Conservation (phyloP, 2,797 vertebrate genomes). For the Phrynocephalus guinanensis region DNA sequence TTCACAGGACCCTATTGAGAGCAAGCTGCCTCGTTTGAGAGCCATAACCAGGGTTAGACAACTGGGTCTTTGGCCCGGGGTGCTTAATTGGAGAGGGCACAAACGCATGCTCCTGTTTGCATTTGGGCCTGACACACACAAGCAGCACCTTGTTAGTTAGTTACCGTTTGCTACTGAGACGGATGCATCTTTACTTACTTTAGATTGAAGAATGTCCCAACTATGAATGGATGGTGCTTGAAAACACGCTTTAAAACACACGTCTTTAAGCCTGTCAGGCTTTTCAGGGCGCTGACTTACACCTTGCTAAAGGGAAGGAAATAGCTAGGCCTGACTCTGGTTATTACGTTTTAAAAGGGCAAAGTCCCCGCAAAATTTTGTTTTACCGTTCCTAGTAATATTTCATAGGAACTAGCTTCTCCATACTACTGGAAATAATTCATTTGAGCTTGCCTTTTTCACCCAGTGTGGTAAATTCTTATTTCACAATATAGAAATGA, state of each 20-base stretch:
- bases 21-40: too few species aligned
- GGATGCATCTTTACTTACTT: too few species aligned
- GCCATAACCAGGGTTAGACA: too few species aligned
- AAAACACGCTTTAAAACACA: not conserved
- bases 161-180: too few species aligned
- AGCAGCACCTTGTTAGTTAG: too few species aligned
- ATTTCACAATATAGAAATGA: not conserved
- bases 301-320: not conserved
- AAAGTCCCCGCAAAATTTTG: not conserved
- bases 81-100: too few species aligned
- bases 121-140: too few species aligned
- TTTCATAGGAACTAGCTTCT: not conserved
- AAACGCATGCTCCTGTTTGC: too few species aligned
- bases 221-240: not conserved
- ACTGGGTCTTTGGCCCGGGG: too few species aligned
- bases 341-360: not conserved
- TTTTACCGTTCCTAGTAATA: not conserved
- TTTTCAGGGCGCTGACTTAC: not conserved
- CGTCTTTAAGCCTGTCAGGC: not conserved
- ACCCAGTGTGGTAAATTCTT: not conserved
- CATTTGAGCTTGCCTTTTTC: not conserved
- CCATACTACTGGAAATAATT: not conserved
- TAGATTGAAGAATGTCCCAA: too few species aligned
- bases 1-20: too few species aligned
- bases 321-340: too few species aligned